Evolutionary conservation across 1,140 invertebrate genomes (phyloP).

Genomic region (Pseudomyrmex pallidus): DNA sequence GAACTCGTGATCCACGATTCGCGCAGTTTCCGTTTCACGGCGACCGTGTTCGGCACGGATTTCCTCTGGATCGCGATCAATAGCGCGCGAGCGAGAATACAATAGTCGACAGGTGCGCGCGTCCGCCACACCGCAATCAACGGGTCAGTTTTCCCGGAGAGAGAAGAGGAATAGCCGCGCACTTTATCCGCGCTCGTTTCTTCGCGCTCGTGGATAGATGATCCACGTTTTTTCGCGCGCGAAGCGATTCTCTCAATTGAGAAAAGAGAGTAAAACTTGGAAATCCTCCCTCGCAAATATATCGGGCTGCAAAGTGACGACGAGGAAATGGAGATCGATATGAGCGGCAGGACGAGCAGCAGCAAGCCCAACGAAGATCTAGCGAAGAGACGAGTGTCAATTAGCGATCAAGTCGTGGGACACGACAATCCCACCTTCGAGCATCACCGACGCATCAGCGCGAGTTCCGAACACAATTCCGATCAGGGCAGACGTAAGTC

Average conservation of each 20-base stretch:
- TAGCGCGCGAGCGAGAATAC: constrained; percentile 6
- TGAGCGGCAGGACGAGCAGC: constrained; percentile 43
- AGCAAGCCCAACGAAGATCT: constrained; percentile 72
- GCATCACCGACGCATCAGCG: constrained; percentile 80
- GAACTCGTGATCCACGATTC: constrained; percentile 37
- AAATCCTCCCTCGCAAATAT: constrained; percentile 9
- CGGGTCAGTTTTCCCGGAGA: background rate
- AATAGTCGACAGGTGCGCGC: background rate
- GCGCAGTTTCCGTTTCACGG: constrained; percentile 29
- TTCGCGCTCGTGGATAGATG: too few relatives aligned
- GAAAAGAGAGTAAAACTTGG: too few relatives aligned
- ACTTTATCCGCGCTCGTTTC: background rate
- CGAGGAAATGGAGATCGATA: constrained; percentile 76
- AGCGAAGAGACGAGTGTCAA: constrained; percentile 81
- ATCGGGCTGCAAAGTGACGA: background rate
- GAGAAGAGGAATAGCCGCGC: background rate
- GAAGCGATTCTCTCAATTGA: background rate
- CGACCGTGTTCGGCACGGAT: constrained; percentile 1
- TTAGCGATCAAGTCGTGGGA: constrained; percentile 81
- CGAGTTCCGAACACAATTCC: constrained; percentile 80
- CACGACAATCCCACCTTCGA: constrained; percentile 83
- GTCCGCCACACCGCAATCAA: background rate
- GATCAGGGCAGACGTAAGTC: constrained; percentile 80
- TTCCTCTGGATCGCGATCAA: constrained; percentile 25
- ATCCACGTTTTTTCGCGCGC: background rate